Conservation (phyloP, 2,797 vertebrate species). For the Gymnodraco acuticeps region DNA sequence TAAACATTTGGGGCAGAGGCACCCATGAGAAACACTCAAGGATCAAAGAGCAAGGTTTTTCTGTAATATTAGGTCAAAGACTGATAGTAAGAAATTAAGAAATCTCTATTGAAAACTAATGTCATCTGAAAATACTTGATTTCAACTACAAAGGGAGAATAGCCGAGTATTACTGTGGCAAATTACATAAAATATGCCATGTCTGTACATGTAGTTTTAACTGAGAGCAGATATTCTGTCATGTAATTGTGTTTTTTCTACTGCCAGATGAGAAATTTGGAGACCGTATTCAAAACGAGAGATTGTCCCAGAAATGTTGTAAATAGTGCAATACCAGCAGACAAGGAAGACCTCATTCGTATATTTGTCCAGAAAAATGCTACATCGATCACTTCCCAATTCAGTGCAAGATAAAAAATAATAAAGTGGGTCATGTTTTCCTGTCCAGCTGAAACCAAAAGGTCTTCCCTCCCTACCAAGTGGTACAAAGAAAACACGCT, state of each 20-base stretch:
- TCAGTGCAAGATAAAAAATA: constrained; percentile 79
- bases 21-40: constrained; percentile 42
- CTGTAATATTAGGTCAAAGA: constrained; percentile 32
- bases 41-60: constrained; percentile 30
- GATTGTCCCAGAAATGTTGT: constrained; percentile 86
- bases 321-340: constrained; percentile 93
- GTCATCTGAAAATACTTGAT: constrained; percentile 38
- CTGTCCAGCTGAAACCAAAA: constrained; percentile 70
- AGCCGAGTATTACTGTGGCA: constrained; percentile 29
- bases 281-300: constrained; percentile 75
- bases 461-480: constrained; percentile 78
- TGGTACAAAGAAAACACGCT: constrained; percentile 41
- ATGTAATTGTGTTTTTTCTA: not conserved
- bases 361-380: constrained; percentile 77
- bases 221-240: not conserved
- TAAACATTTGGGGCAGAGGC: constrained; percentile 52
- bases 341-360: constrained; percentile 89
- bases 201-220: constrained; percentile 23
- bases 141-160: constrained; percentile 23
- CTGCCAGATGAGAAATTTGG: constrained; percentile 58
- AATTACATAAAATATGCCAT: constrained; percentile 32
- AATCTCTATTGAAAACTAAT: constrained; percentile 36
- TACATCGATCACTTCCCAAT: constrained; percentile 79
- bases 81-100: constrained; percentile 23
- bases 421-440: constrained; percentile 45